A percentile compares a stretch with the other conserved stretches of the same genome.
phyloP scores from a whole-genome alignment of 2,113 vertebrate genomes.

The Sinocyclocheilus anophthalmus region DNA sequence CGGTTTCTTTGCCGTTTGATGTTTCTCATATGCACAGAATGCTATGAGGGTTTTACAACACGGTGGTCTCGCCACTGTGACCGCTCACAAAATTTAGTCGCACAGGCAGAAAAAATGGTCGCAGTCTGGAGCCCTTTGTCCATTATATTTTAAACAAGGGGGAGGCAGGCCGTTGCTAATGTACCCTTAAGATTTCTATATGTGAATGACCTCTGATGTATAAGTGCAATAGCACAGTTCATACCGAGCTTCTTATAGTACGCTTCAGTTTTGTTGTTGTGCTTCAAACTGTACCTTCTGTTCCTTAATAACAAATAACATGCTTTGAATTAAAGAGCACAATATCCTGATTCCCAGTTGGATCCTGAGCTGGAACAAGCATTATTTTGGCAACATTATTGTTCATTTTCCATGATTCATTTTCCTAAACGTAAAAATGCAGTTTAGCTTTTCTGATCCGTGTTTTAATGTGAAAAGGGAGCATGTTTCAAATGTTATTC shows the following conservation, averaged over 20 bases:
- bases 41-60: no score
- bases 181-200: background rate
- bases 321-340: background rate
- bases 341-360: background rate
- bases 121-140: no score
- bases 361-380: background rate
- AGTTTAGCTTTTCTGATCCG: background rate
- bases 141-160: background rate
- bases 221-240: background rate
- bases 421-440: background rate
- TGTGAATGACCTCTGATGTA: background rate
- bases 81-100: no score
- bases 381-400: background rate
- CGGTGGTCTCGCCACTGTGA: no score
- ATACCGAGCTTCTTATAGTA: background rate
- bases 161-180: background rate
- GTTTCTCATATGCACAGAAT: no score
- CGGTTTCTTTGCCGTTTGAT: no score
- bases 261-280: background rate
- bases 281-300: background rate
- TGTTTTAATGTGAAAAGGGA: background rate
- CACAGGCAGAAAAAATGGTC: no score
- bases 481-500: constrained; percentile 3
- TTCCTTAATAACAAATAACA: no score
- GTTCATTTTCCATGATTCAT: background rate